A percentile compares a stretch with the other conserved stretches of the same genome.
Conservation (phyloP, 1,140 invertebrate species). For the Drosophila oshimai region DNA sequence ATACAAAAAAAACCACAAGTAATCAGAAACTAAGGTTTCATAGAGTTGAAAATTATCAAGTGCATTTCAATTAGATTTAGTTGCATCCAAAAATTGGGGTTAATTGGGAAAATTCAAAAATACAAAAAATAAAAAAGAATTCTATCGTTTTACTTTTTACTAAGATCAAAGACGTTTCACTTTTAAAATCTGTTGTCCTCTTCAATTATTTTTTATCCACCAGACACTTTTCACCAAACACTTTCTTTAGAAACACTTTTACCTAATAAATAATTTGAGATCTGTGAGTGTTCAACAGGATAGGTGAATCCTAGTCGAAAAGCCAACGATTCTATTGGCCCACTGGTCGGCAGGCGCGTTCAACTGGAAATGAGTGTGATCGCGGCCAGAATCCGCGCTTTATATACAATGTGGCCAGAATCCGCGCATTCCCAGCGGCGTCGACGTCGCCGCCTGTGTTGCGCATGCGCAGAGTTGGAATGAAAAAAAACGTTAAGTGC, state of each 20-base stretch:
- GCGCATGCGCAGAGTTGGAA: constrained; percentile 31
- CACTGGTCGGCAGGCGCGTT: constrained; percentile 28
- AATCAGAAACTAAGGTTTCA: too few relatives aligned
- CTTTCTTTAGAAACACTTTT: neutral
- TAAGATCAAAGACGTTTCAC: too few relatives aligned
- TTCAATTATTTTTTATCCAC: too few relatives aligned
- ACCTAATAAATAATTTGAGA: neutral
- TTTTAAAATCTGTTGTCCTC: too few relatives aligned
- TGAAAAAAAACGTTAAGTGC: constrained; percentile 34
- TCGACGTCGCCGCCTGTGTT: constrained; percentile 24
- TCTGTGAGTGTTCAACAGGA: neutral
- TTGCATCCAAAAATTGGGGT: too few relatives aligned
- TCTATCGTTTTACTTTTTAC: too few relatives aligned
- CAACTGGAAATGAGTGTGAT: constrained; percentile 58
- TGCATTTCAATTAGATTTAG: too few relatives aligned
- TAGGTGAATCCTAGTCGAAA: constrained; percentile 2
- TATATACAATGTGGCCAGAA: constrained; percentile 61
- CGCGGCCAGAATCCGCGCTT: constrained; percentile 61
- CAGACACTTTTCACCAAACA: neutral
- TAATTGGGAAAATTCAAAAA: too few relatives aligned
- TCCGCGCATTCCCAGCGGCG: constrained; percentile 56
- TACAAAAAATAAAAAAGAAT: too few relatives aligned
- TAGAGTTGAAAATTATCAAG: too few relatives aligned
- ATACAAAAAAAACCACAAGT: too few relatives aligned
- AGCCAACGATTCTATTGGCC: neutral